Percentiles rank a stretch among this genome's conserved stretches.
These are phyloP conservation scores for Leptogaster cylindrica DNA, from an alignment of 2,888 invertebrate genomes.

Conservation along the genomic window DNA sequence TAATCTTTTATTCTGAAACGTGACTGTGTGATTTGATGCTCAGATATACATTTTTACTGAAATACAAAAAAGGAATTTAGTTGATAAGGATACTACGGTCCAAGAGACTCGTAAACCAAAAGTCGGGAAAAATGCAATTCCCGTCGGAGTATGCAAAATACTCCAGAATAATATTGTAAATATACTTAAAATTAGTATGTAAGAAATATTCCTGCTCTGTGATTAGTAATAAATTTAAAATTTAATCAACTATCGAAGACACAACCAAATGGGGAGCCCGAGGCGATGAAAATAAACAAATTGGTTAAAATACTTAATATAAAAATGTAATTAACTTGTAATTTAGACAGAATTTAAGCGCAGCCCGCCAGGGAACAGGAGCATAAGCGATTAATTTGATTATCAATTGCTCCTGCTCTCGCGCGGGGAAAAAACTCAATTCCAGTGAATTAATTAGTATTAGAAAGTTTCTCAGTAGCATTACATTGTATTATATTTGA, in stretches of 20 bases:
- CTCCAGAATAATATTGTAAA: slow-evolving; percentile 17
- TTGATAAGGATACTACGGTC: background rate
- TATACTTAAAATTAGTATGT: slow-evolving; percentile 19
- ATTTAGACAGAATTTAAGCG: no score
- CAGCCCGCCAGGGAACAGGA: no score
- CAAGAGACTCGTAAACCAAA: background rate
- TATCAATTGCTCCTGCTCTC: background rate
- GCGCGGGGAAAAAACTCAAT: slow-evolving; percentile 22
- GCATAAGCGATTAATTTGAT: background rate
- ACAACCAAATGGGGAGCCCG: background rate
- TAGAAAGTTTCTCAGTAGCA: no score
- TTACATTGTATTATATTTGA: slow-evolving; percentile 31
- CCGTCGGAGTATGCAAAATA: background rate
- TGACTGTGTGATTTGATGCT: no score
- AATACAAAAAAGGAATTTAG: background rate
- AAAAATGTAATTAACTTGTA: no score
- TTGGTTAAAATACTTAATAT: background rate
- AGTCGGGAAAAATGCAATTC: background rate
- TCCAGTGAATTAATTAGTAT: slow-evolving; percentile 33
- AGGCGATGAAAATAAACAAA: background rate
- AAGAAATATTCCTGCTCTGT: slow-evolving; percentile 32
- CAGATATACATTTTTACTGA: no score
- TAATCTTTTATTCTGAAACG: no score
- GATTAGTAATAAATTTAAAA: slow-evolving; percentile 25
- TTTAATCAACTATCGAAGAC: background rate